Base-by-base conservation (phyloP, 2,113 vertebrate genomes). In the Climacteris rufus region DNA sequence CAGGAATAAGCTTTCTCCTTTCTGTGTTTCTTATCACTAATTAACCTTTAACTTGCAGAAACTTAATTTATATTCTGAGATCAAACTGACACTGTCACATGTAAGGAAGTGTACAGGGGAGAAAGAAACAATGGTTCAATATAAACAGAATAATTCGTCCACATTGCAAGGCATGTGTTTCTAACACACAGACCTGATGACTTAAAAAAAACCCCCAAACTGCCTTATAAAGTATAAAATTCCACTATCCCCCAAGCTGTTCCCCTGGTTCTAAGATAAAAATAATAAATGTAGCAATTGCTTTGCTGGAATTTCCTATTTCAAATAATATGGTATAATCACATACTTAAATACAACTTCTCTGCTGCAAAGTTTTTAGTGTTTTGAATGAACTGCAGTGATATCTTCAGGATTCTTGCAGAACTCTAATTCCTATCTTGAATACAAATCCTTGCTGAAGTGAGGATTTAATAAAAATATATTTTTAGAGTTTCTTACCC, bases 301-400 rank as follows among this genome's bases (percentile, higher is more conserved):
- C 77, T 92, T 94, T 94, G 20, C 81, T 96, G 97, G 94, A 92
- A 96, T 97, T 97, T 97, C 95, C 93, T 96, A 91, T 84, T 96
- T 90, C 87, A 96, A 97, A 95, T 94, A 94, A 54, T 95, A 80
- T 92, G 95, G 93, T 69, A 50, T 74, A 70, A 59, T 80, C 89
- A 77, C 31, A 75, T 93, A 84, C 39, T 89, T 78, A 92, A 92
- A 68, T 90, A 72, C 13, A 72, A 21, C 47, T 74, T 94, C 28
- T 89, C 40, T 17, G 53, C 72, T 93, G 84, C 56, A 56, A 42
- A 87, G 30, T 52, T 88, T 84, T 71, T 59, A 45, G 76, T 66
- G 33, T 76, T 96, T 77, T 94, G 89, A 77, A 83, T 87, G 35
- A 75, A 28, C 72, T 89, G 30, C 75, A 89, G 30, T 71, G 60